Evolutionary conservation across 2,888 invertebrate genomes (phyloP).

Genomic region (Apamea crenata): DNA sequence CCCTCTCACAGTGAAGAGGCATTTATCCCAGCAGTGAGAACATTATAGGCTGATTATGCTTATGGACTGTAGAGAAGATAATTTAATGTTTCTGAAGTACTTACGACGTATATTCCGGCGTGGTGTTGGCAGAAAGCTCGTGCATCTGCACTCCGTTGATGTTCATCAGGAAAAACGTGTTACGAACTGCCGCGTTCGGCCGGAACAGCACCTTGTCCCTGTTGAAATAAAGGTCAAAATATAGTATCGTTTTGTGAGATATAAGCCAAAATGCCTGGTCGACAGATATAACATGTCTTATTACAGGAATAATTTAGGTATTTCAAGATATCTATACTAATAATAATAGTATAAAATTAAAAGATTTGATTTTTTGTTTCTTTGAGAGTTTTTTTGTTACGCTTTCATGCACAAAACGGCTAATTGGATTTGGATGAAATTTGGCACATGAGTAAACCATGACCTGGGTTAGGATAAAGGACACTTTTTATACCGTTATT

Average conservation of each 20-base stretch:
- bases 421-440: background rate
- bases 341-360: background rate
- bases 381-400: background rate
- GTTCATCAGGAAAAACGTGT: conserved; percentile 89
- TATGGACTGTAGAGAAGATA: background rate
- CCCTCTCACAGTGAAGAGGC: no score
- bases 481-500: background rate
- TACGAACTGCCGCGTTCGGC: conserved; percentile 86
- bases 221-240: conserved; percentile 37
- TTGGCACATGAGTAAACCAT: background rate
- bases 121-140: conserved; percentile 84
- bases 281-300: background rate
- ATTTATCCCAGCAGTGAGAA: no score
- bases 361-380: background rate
- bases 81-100: conserved; percentile 56
- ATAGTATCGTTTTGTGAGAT: background rate
- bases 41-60: no score
- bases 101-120: conserved; percentile 86
- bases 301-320: background rate
- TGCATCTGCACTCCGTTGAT: conserved; percentile 88
- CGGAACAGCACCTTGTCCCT: conserved; percentile 88
- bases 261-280: background rate
- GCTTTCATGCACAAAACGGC: background rate
- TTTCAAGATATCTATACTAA: background rate
- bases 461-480: background rate